Percentiles rank a stretch among this genome's conserved stretches.
Evolutionary conservation across 2,113 vertebrate genomes (phyloP).

Genomic region (Urocitellus parryii): DNA sequence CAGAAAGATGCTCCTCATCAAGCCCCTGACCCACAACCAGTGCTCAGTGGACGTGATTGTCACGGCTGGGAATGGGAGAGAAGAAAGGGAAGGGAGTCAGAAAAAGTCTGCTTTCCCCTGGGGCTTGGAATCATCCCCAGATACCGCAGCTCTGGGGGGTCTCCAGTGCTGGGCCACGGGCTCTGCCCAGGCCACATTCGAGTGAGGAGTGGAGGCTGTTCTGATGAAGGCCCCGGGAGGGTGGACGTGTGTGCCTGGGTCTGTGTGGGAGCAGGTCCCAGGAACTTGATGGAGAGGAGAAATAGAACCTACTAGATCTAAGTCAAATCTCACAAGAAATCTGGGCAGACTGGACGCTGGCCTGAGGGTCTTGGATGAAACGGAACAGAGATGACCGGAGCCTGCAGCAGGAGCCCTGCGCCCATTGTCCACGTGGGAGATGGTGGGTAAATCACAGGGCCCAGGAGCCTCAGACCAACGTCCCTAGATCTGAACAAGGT

Average conservation of each 20-base stretch:
- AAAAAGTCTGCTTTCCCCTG: background rate
- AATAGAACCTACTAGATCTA: background rate
- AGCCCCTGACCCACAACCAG: too few relatives aligned
- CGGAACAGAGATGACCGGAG: background rate
- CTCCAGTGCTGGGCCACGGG: background rate
- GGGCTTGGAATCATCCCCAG: background rate
- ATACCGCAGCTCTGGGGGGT: background rate
- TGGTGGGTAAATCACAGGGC: too few relatives aligned
- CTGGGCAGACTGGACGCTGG: background rate
- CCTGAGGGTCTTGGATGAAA: background rate
- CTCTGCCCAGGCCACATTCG: background rate
- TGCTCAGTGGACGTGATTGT: background rate
- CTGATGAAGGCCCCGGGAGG: background rate
- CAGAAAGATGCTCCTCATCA: too few relatives aligned
- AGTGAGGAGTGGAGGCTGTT: background rate
- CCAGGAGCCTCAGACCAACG: background rate
- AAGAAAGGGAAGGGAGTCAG: background rate
- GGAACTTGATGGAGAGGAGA: background rate
- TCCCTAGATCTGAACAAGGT: background rate
- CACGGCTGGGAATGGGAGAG: background rate
- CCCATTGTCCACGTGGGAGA: background rate
- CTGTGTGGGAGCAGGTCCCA: background rate
- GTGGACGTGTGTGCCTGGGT: fast-evolving
- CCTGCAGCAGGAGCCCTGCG: background rate
- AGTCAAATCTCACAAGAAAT: background rate